Evolutionary conservation across 2,888 invertebrate species (phyloP).

Genomic region (Apamea epomidion): DNA sequence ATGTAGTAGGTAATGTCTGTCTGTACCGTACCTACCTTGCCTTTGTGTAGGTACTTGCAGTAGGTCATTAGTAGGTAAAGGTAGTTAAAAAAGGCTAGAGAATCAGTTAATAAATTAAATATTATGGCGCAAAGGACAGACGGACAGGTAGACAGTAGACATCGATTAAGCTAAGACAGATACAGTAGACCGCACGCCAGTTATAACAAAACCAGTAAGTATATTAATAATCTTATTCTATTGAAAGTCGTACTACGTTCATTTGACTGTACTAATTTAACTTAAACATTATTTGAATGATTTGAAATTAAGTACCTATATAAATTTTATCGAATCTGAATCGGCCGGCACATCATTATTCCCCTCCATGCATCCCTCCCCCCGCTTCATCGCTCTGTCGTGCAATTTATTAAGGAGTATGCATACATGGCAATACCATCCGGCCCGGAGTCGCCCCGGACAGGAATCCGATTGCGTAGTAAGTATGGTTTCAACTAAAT

Average conservation of each 20-base stretch:
- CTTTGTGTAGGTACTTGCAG: too few species aligned
- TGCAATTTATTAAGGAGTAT: conserved; percentile 24
- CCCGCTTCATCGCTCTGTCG: background rate
- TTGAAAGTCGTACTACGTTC: background rate
- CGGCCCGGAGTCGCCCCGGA: conserved; percentile 4
- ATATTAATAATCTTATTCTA: background rate
- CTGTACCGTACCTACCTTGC: too few species aligned
- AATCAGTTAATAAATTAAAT: background rate
- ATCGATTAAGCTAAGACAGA: background rate
- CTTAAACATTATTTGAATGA: too few species aligned
- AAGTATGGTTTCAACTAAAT: background rate
- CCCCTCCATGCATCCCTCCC: too few species aligned
- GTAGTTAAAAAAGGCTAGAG: background rate
- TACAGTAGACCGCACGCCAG: background rate
- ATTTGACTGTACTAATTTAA: background rate
- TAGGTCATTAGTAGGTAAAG: too few species aligned
- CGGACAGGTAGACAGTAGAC: background rate
- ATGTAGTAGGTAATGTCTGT: too few species aligned
- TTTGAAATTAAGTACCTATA: background rate
- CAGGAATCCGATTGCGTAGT: background rate
- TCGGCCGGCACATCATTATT: conserved; percentile 2
- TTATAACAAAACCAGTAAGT: background rate
- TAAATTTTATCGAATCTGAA: background rate
- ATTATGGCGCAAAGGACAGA: too few species aligned
- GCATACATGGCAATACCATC: background rate